These are phyloP conservation scores for Mustela lutreola DNA, from an alignment of 2,113 vertebrate species.

Conservation along the genomic window DNA sequence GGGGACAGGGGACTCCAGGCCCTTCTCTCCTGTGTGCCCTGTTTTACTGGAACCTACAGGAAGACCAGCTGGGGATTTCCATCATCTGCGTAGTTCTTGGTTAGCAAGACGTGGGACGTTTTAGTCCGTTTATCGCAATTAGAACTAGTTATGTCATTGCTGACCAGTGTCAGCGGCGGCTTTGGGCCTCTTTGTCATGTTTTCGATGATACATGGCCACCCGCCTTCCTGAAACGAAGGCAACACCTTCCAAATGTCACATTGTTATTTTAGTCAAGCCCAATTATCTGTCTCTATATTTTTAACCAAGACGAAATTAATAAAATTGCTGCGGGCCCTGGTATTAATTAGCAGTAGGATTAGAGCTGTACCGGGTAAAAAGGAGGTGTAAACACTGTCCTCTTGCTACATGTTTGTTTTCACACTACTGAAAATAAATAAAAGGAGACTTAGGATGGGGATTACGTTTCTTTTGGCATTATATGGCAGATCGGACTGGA, in stretches of 20 bases:
- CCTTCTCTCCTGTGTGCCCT: background rate
- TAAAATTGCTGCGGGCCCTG: constrained; percentile 66
- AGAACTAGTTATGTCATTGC: background rate
- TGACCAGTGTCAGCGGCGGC: background rate
- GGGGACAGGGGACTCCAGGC: background rate
- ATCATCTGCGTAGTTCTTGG: background rate
- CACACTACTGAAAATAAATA: constrained; percentile 79
- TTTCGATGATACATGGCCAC: background rate
- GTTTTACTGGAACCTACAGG: background rate
- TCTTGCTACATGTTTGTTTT: constrained; percentile 74
- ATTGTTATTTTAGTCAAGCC: constrained; percentile 71
- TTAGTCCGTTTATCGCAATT: background rate
- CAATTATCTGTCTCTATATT: constrained; percentile 68
- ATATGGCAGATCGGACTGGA: constrained; percentile 45
- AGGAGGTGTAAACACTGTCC: constrained; percentile 61
- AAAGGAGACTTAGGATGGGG: constrained; percentile 73
- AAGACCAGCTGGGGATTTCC: background rate
- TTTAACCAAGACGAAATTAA: constrained; percentile 79
- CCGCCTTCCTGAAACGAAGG: background rate
- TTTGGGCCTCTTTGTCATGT: constrained; percentile 28
- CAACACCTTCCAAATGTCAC: constrained; percentile 71
- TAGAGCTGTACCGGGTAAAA: constrained; percentile 58
- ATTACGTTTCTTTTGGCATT: constrained; percentile 73
- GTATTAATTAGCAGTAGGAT: constrained; percentile 74
- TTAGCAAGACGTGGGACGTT: rapidly evolving